Evolutionary conservation across 2,888 invertebrate genomes (phyloP).

Genomic region (Byasa hedistus): DNA sequence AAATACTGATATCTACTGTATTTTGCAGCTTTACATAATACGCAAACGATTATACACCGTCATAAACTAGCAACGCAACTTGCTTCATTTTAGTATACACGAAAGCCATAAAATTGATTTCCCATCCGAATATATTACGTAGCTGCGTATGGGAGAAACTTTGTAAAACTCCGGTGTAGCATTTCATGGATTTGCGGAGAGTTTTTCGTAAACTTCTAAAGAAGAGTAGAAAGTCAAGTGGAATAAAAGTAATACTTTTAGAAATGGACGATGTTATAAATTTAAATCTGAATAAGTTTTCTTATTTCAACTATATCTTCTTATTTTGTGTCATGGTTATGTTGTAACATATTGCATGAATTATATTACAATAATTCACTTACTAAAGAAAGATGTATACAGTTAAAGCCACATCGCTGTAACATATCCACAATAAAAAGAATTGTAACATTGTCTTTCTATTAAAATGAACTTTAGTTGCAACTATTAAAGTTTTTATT

Average conservation of each 20-base stretch:
- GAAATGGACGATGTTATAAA: constrained; percentile 24
- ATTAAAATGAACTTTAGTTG: constrained; percentile 17
- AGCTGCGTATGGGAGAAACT: constrained; percentile 23
- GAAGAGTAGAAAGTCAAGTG: constrained; percentile 28
- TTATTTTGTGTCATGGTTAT: constrained; percentile 10
- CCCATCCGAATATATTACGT: constrained; percentile 22
- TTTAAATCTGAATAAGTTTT: constrained; percentile 17
- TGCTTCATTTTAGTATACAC: constrained; percentile 32
- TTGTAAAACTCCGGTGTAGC: constrained; percentile 24
- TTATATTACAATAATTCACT: not conserved
- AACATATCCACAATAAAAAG: not conserved
- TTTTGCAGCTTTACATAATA: constrained; percentile 34
- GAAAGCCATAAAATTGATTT: constrained; percentile 34
- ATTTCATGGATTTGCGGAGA: constrained; percentile 28
- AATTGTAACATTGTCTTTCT: constrained; percentile 8
- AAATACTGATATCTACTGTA: not conserved
- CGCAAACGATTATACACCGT: constrained; percentile 37
- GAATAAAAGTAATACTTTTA: constrained; percentile 27
- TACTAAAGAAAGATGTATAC: not conserved
- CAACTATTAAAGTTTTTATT: constrained; percentile 24
- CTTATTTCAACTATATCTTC: constrained; percentile 5
- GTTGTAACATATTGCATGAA: not conserved
- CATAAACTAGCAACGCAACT: constrained; percentile 32
- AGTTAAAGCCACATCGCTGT: too few species aligned
- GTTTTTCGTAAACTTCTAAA: constrained; percentile 28